Evolutionary conservation across 2,888 invertebrate species (phyloP), one percentile per base, ranked within the genome.

Genomic region (Bugulina stolonifera): DNA sequence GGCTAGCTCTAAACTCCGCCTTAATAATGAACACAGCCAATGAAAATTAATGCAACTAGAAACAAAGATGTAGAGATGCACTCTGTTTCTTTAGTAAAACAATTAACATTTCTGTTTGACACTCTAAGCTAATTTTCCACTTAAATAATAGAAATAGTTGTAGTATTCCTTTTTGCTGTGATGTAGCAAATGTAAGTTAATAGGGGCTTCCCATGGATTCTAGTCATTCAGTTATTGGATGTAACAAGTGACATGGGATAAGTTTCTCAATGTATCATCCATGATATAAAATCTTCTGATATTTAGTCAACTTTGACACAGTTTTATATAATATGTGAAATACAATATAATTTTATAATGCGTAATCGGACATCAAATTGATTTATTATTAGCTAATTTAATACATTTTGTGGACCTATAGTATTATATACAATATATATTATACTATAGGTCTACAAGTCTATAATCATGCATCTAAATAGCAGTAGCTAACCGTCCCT

Each of bases 81-180:
- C 22, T 23, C 23, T 55, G 14, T 64, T 32, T 32, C 27, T 34
- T 32, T 32, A 32, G 64, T 2, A 27, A 64, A 32, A 32, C 32
- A 64, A 64, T 64, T 64, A 64, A 32, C 64, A 14, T 25, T 34
- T 64, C 18, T 5, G 32, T 34, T 32, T 64, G 64, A 64, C 64
- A 64, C 18, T 10, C n/a, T 64, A 64, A 64, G 64, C 27, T 64
- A 64, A 64, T 64, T 64, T 64, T 32, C 3, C 27, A 34, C 27
- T 64, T 27, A 32, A n/a, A 57, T 57, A 57, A 5, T 25, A 25
- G 57, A 14, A 57, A 25, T 23, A 57, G 14, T 57, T 57, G n/a
- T 57, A 52, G 10, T 10, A 52, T 52, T 10, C 52, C 52, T 52
- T 22, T 10, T 22, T 52, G 57, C 57, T 27, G 5, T 57, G 57